phyloP scores from a whole-genome alignment of 2,888 invertebrate genomes.

The Crioceris asparagi region DNA sequence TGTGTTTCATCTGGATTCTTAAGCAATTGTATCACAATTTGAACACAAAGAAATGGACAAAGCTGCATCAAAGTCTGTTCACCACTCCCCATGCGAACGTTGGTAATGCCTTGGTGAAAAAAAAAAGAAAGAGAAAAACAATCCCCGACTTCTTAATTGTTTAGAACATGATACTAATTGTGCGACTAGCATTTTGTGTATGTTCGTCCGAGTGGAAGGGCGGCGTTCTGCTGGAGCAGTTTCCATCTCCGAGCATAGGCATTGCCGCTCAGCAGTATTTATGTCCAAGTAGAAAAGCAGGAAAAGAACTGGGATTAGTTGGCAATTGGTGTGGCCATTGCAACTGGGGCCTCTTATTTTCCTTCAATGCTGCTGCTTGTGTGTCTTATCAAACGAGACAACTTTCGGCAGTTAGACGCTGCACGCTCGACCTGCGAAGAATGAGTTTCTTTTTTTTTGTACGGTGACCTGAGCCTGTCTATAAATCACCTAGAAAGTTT shows the following conservation, averaged over 20 bases:
- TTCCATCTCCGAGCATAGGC: constrained; percentile 25
- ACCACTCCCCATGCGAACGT: no score
- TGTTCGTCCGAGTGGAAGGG: constrained; percentile 34
- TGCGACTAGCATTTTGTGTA: constrained; percentile 36
- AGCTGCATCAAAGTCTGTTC: no score
- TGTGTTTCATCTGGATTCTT: no score
- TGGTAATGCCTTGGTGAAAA: no score
- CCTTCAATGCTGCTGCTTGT: neutral
- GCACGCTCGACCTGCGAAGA: no score
- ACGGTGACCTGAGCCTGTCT: no score
- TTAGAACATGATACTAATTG: constrained; percentile 40
- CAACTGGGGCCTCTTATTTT: constrained; percentile 11
- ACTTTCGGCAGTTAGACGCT: no score
- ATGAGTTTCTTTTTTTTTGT: no score
- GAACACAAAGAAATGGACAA: no score
- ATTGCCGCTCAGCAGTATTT: constrained; percentile 31
- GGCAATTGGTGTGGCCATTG: constrained; percentile 32
- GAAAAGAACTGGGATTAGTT: constrained; percentile 36
- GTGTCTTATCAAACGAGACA: no score
- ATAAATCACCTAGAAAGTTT: no score
- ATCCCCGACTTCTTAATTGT: constrained; percentile 35
- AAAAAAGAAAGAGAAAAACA: constrained; percentile 29
- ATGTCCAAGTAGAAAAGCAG: constrained; percentile 34
- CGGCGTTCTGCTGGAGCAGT: constrained; percentile 13
- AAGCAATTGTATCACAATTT: no score